Percentiles rank a stretch among this genome's conserved stretches.
phyloP scores from a whole-genome alignment of 2,797 vertebrate genomes.

The Enteromius trimaculatus region DNA sequence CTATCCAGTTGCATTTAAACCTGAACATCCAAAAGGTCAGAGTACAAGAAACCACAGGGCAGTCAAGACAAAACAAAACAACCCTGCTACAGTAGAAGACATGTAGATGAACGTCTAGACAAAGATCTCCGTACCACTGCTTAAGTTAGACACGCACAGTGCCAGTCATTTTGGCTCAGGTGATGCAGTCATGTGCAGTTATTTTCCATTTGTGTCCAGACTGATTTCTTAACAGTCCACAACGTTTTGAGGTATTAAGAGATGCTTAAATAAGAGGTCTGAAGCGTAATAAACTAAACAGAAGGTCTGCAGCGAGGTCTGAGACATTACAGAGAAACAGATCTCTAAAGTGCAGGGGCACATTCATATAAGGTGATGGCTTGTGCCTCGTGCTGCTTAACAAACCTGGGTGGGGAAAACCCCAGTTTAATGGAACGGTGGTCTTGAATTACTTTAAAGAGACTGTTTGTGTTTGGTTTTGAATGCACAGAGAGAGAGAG shows the following conservation, averaged over 20 bases:
- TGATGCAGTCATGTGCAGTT: slow-evolving; percentile 15
- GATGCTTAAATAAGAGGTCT: neutral
- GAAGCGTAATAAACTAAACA: neutral
- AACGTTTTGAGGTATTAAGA: neutral
- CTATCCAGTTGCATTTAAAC: neutral
- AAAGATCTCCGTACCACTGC: neutral
- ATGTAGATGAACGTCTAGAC: neutral
- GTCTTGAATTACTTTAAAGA: slow-evolving; percentile 47
- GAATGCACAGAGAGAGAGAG: slow-evolving; percentile 6
- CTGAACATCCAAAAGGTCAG: neutral
- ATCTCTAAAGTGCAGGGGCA: slow-evolving; percentile 39
- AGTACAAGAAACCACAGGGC: neutral
- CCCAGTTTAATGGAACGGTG: slow-evolving; percentile 47
- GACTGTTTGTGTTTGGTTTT: slow-evolving; percentile 30
- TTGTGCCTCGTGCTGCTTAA: slow-evolving; percentile 30
- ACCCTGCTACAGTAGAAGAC: neutral
- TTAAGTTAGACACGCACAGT: slow-evolving; percentile 1
- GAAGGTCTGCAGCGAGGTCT: slow-evolving; percentile 6
- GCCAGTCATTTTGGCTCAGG: neutral
- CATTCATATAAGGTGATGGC: slow-evolving; percentile 47
- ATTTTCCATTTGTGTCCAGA: slow-evolving; percentile 25
- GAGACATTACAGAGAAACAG: slow-evolving; percentile 21
- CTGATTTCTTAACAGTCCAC: slow-evolving; percentile 4
- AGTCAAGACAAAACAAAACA: neutral
- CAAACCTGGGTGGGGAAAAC: slow-evolving; percentile 32